Base-by-base conservation (phyloP, 2,888 invertebrate species). In the Heliothis peltigera region DNA sequence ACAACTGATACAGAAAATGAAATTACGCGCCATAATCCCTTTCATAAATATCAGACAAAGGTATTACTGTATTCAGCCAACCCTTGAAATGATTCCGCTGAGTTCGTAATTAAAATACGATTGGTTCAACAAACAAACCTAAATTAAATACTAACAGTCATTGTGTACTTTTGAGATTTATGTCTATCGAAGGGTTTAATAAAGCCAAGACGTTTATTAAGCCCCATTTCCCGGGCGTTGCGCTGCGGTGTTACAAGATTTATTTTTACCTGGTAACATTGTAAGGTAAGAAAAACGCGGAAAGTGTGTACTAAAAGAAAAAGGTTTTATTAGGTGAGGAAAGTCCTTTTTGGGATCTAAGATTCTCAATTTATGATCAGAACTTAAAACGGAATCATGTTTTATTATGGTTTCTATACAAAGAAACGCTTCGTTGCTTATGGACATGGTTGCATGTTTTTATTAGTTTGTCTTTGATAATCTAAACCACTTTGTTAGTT, bases 21-120 rank as follows among this genome's bases (percentile, higher is more conserved):
- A 59, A 63, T 63, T 48, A 21, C 35, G 43, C 46, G 8, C 6
- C 43, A 10, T 44, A 48, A 58, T 64, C 63, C 32, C n/a, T n/a
- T n/a, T n/a, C n/a, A n/a, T n/a, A n/a, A n/a, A 18, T 53, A 70
- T 43, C 21, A 56, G 8, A 64, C n/a, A 51, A 56, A 39, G 32
- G 51, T 22, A 59, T 47, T 15, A 46, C 8, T 35, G 51, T 39
- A 56, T 56, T 15, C 65, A 65, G 25, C 48, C 57, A 52, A 55
- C 47, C 35, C 46, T 51, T 32, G 10, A 55, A 75, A 51, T 62
- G 39, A 57, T 61, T 10, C 44, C 28, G 7, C 54, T 47, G 61
- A 65, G 62, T 68, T 55, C 53, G 61, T 71, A 69, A 75, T 79
- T 78, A 71, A 68, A 78, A 64, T 67, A 48, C 42, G 51, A 68